A percentile compares a stretch with the other conserved stretches of the same genome.
phyloP scores from a whole-genome alignment of 2,888 invertebrate species.

The Spisula subtruncata region DNA sequence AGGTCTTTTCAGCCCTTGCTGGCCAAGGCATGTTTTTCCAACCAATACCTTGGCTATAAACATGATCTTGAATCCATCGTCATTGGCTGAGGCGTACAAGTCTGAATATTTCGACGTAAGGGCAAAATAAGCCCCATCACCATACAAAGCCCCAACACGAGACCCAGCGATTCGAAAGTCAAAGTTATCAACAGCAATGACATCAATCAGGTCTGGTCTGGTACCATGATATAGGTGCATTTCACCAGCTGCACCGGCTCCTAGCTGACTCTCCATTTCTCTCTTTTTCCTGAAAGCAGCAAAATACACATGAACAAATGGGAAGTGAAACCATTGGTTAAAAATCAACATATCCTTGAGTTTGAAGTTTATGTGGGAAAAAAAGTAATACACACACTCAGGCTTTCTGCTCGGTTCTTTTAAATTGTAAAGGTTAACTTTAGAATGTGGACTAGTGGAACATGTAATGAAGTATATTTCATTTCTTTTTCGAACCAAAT shows the following conservation, averaged over 20 bases:
- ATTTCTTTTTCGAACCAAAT: no score
- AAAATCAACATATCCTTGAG: not conserved
- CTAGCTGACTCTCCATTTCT: constrained; percentile 66
- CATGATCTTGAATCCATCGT: constrained; percentile 64
- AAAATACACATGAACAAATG: not conserved
- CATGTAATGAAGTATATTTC: no score
- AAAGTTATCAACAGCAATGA: constrained; percentile 75
- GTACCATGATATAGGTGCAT: constrained; percentile 75
- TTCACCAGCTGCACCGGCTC: constrained; percentile 71
- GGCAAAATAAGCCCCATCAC: constrained; percentile 70
- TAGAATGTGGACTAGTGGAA: no score
- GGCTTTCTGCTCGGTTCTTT: not conserved
- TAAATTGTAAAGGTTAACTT: no score
- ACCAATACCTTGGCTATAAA: constrained; percentile 71
- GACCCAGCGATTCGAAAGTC: constrained; percentile 75
- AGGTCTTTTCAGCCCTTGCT: constrained; percentile 88
- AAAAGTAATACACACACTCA: not conserved
- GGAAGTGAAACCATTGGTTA: not conserved
- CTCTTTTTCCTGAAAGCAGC: constrained; percentile 64
- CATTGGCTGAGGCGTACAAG: constrained; percentile 58
- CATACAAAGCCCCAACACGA: constrained; percentile 73
- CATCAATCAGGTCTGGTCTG: constrained; percentile 64
- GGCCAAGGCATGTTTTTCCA: constrained; percentile 53
- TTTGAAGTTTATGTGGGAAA: not conserved
- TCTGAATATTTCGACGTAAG: constrained; percentile 67